Evolutionary conservation across 2,888 invertebrate species (phyloP).

Genomic region (Chorisops tibialis): DNA sequence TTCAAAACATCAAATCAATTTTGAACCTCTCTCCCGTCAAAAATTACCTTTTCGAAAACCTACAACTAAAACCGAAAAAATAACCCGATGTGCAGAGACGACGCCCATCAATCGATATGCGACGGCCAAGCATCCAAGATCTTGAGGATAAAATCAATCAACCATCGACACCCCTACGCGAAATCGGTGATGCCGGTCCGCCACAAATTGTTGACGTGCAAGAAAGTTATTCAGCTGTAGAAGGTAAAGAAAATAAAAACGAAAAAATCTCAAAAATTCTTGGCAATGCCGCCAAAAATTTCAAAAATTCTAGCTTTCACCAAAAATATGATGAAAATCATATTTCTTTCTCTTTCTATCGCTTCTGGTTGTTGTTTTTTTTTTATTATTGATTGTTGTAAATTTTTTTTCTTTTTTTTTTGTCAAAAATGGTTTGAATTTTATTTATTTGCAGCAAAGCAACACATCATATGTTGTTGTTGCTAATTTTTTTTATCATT

Average conservation of each 20-base stretch:
- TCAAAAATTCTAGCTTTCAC: background rate
- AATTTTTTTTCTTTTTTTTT: too few relatives aligned
- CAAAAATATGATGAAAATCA: too few relatives aligned
- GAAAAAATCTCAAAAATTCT: background rate
- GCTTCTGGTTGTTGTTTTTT: too few relatives aligned
- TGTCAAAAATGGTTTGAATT: too few relatives aligned
- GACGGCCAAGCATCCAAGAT: conserved; percentile 86
- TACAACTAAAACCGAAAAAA: conserved; percentile 2
- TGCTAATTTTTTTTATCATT: too few relatives aligned
- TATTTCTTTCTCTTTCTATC: too few relatives aligned
- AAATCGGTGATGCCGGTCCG: conserved; percentile 76
- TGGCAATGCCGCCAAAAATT: background rate
- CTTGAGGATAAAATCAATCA: conserved; percentile 87
- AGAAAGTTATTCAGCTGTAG: conserved; percentile 93
- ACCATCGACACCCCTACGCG: conserved; percentile 82
- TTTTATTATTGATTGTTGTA: too few relatives aligned
- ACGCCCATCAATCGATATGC: conserved; percentile 85
- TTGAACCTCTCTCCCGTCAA: background rate
- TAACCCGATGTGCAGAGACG: conserved; percentile 58
- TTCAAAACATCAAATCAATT: background rate
- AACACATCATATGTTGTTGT: too few relatives aligned
- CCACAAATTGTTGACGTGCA: conserved; percentile 89
- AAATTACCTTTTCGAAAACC: background rate
- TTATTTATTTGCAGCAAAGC: too few relatives aligned
- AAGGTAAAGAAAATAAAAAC: conserved; percentile 63